phyloP scores from a whole-genome alignment of 2,797 vertebrate species.

The Silurus lanzhouensis region DNA sequence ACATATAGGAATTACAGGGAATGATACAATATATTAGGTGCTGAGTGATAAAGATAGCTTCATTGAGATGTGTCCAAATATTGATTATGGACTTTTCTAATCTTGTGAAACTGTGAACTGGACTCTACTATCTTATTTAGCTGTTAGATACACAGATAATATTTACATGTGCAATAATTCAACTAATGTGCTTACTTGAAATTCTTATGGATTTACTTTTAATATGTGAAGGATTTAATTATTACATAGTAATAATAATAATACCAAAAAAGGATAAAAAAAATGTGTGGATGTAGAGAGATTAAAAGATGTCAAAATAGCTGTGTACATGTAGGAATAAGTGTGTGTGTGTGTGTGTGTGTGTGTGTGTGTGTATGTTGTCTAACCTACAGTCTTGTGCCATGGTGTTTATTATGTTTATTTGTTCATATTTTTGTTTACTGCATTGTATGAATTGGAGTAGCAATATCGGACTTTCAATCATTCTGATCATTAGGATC shows the following conservation, averaged over 20 bases:
- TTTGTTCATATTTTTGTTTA: neutral
- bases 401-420: neutral
- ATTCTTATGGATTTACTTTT: neutral
- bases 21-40: neutral
- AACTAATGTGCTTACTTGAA: neutral
- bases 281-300: too few relatives aligned
- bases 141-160: neutral
- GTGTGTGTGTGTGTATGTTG: neutral
- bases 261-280: too few relatives aligned
- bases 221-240: neutral
- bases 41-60: neutral
- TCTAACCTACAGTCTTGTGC: neutral
- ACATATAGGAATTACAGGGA: neutral
- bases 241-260: too few relatives aligned
- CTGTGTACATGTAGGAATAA: neutral
- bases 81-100: constrained; percentile 10
- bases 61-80: neutral
- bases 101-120: neutral
- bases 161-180: neutral
- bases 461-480: neutral
- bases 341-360: neutral
- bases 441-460: neutral
- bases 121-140: neutral
- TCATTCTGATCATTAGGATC: neutral
- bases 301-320: neutral